Evolutionary conservation across 23 tunicate genomes (phyloP).

Genomic region (Trididemnum clinides): DNA sequence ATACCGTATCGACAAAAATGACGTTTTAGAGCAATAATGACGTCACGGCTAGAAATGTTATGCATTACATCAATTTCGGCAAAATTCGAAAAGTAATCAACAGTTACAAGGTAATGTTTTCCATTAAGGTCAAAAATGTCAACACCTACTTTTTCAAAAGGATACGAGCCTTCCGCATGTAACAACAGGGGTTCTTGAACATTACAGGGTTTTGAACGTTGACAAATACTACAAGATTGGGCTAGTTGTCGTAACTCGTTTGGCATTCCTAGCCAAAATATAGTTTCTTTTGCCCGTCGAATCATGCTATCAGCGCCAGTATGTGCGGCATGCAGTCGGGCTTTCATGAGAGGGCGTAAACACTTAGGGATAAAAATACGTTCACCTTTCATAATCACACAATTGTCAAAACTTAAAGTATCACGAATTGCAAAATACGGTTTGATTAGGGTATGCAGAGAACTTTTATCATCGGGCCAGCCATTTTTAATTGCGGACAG

Average conservation of each 20-base stretch:
- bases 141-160: conserved; percentile 35
- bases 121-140: no score
- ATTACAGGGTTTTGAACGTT: neutral
- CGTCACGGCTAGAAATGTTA: neutral
- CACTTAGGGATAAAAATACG: conserved; percentile 17
- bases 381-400: conserved; percentile 29
- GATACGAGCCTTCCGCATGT: conserved; percentile 21
- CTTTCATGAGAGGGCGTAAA: neutral
- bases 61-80: conserved; percentile 17
- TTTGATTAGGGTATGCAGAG: neutral
- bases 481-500: neutral
- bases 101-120: neutral
- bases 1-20: conserved; percentile 35
- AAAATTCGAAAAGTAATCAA: conserved; percentile 43
- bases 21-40: conserved; percentile 4
- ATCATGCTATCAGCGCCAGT: neutral
- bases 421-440: conserved; percentile 25
- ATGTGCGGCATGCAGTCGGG: conserved; percentile 15
- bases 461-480: neutral
- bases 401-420: neutral
- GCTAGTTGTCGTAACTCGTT: conserved; percentile 10
- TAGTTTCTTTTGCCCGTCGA: conserved; percentile 22
- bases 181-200: neutral
- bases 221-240: conserved; percentile 3
- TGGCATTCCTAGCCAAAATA: conserved; percentile 42